phyloP scores from a whole-genome alignment of 2,113 vertebrate genomes.

The Nansenia antarctica region DNA sequence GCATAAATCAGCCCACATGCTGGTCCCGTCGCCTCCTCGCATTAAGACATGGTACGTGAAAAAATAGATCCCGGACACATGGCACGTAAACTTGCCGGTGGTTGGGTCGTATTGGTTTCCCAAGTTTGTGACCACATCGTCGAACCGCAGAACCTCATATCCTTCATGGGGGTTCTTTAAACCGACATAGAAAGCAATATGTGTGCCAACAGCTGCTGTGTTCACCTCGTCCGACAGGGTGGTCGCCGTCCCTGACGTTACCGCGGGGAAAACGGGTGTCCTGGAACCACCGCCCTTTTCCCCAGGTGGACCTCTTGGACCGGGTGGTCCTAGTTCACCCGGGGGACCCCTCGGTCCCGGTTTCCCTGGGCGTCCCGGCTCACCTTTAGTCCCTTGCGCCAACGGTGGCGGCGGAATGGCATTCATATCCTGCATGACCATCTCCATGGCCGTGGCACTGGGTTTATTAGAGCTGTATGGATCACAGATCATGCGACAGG shows the following conservation, averaged over 20 bases:
- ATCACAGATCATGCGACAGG: conserved; percentile 90
- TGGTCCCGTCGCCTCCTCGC: conserved; percentile 88
- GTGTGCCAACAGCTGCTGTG: conserved; percentile 69
- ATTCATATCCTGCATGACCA: conserved; percentile 81
- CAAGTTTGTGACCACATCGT: conserved; percentile 80
- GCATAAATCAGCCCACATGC: conserved; percentile 92
- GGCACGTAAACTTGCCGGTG: conserved; percentile 91
- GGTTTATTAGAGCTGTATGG: conserved; percentile 75
- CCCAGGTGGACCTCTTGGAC: conserved; percentile 82
- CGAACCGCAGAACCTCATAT: conserved; percentile 78
- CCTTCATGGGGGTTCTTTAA: conserved; percentile 87
- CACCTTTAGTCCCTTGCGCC: conserved; percentile 83
- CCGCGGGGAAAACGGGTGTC: conserved; percentile 67
- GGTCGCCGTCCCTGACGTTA: conserved; percentile 59
- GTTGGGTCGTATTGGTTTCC: conserved; percentile 76
- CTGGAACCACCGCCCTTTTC: conserved; percentile 74
- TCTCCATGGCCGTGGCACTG: conserved; percentile 77
- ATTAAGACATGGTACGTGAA: conserved; percentile 90
- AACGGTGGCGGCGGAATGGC: conserved; percentile 76
- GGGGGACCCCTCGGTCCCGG: conserved; percentile 81
- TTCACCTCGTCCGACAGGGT: conserved; percentile 69
- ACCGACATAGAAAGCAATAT: conserved; percentile 91
- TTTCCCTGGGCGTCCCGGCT: conserved; percentile 82
- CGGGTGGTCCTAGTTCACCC: conserved; percentile 83
- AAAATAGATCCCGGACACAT: conserved; percentile 88